A percentile compares a stretch with the other conserved stretches of the same genome.
Evolutionary conservation across 2,113 vertebrate genomes (phyloP).

Genomic region (Sebastes schlegelii): DNA sequence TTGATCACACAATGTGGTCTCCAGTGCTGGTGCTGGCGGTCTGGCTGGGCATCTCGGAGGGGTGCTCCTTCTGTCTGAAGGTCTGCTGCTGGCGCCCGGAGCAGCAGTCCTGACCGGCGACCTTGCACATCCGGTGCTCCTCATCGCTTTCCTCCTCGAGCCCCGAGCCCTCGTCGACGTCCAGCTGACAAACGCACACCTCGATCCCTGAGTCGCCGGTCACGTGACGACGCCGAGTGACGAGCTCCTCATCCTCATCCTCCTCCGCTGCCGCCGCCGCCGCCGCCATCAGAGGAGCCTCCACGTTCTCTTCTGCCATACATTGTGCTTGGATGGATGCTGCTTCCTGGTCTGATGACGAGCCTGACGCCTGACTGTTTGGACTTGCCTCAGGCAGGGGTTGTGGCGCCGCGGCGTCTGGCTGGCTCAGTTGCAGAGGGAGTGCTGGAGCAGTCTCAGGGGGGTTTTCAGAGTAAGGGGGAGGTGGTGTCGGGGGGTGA

Average conservation of each 20-base stretch:
- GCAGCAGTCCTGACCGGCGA: conserved; percentile 73
- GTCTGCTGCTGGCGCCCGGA: conserved; percentile 64
- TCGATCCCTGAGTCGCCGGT: conserved; percentile 89
- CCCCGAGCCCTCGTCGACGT: conserved; percentile 78
- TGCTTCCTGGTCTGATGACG: conserved; percentile 32
- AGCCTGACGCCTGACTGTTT: not conserved
- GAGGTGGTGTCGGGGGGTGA: conserved; percentile 87
- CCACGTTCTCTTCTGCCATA: conserved; percentile 55
- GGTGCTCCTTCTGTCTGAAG: conserved; percentile 72
- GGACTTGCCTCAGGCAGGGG: conserved; percentile 30
- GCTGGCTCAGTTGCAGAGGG: conserved; percentile 49
- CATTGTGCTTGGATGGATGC: conserved; percentile 25
- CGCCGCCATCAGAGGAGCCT: conserved; percentile 18
- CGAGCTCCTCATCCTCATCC: conserved; percentile 79
- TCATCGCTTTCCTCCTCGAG: conserved; percentile 80
- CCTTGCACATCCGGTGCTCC: conserved; percentile 74
- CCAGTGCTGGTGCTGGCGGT: conserved; percentile 69
- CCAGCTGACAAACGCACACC: conserved; percentile 86
- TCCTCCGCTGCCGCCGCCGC: conserved; percentile 74
- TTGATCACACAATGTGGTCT: conserved; percentile 81
- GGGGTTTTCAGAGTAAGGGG: conserved; percentile 85
- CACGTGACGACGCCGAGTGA: conserved; percentile 84
- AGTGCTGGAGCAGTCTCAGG: conserved; percentile 58
- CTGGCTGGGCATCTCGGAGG: conserved; percentile 63
- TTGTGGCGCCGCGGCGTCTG: conserved; percentile 51